These are phyloP conservation scores for Sylvilagus floridanus DNA, from an alignment of 2,797 vertebrate species.

Conservation along the genomic window DNA sequence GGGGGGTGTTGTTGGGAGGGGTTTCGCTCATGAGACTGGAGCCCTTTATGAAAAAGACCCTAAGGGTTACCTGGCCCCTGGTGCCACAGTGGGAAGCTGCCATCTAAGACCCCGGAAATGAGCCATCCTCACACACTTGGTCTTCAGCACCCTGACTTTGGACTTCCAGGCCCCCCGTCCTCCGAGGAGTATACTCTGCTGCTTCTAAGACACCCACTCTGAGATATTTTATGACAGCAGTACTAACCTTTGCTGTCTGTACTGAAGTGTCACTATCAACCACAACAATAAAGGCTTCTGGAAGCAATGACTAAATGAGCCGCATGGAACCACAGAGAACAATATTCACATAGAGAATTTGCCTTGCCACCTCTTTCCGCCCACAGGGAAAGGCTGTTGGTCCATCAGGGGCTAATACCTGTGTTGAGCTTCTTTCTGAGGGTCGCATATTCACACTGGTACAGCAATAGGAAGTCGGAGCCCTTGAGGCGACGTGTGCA, in stretches of 20 bases:
- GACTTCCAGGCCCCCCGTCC: not conserved
- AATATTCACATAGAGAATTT: too few species aligned
- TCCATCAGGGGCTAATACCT: too few species aligned
- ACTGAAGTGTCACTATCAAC: not conserved
- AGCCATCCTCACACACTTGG: not conserved
- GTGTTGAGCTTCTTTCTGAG: not conserved
- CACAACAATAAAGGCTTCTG: not conserved
- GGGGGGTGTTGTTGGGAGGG: too few species aligned
- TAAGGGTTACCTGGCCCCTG: not conserved
- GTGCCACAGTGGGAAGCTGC: not conserved
- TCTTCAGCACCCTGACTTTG: not conserved
- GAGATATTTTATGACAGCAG: too few species aligned
- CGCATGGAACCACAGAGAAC: not conserved
- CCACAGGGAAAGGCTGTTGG: not conserved
- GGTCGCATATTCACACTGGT: not conserved
- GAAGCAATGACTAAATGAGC: not conserved
- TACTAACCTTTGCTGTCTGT: too few species aligned
- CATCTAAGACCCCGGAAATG: not conserved
- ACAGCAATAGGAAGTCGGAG: not conserved
- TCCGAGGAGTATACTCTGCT: not conserved
- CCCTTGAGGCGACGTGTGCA: too few species aligned
- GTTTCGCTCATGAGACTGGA: not conserved
- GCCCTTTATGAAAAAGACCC: not conserved
- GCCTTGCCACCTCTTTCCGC: not conserved
- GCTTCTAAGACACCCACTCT: too few species aligned